A percentile compares a stretch with the other conserved stretches of the same genome.
These are phyloP conservation scores for Galerucella calmariensis DNA, from an alignment of 2,888 invertebrate genomes.

Conservation along the genomic window DNA sequence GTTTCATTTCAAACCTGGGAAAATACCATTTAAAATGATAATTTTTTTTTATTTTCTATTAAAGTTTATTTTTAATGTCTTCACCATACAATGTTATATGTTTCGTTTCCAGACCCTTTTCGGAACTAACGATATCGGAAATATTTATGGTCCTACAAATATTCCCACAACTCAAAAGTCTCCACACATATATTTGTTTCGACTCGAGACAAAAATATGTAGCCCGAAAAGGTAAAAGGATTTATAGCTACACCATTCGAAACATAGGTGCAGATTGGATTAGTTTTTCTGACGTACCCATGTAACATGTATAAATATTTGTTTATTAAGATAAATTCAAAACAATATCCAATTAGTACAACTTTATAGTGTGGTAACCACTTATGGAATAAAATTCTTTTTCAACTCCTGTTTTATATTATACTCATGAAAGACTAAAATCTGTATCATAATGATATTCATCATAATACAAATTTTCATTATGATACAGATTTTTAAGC, in stretches of 20 bases:
- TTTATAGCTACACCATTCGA: not conserved
- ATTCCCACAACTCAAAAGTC: conserved; percentile 11
- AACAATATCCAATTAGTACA: too few species aligned
- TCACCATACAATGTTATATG: not conserved
- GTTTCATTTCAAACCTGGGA: not conserved
- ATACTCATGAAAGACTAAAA: too few species aligned
- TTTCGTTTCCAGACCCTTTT: not conserved
- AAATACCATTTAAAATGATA: too few species aligned
- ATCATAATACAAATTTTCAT: too few species aligned
- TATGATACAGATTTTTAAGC: too few species aligned
- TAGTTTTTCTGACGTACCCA: too few species aligned
- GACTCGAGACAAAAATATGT: not conserved
- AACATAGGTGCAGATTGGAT: not conserved
- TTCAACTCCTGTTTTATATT: too few species aligned
- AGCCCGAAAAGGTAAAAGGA: not conserved
- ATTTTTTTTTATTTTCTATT: not conserved
- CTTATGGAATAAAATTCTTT: too few species aligned
- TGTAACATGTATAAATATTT: too few species aligned
- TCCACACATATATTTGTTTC: not conserved
- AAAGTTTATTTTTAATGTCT: not conserved
- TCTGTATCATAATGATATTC: too few species aligned
- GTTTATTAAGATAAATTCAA: too few species aligned
- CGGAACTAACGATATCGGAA: conserved; percentile 8
- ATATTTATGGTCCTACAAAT: conserved; percentile 13
- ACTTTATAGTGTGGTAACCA: too few species aligned